Evolutionary conservation across 1,140 invertebrate genomes (phyloP).

Genomic region (Hermetia illucens): DNA sequence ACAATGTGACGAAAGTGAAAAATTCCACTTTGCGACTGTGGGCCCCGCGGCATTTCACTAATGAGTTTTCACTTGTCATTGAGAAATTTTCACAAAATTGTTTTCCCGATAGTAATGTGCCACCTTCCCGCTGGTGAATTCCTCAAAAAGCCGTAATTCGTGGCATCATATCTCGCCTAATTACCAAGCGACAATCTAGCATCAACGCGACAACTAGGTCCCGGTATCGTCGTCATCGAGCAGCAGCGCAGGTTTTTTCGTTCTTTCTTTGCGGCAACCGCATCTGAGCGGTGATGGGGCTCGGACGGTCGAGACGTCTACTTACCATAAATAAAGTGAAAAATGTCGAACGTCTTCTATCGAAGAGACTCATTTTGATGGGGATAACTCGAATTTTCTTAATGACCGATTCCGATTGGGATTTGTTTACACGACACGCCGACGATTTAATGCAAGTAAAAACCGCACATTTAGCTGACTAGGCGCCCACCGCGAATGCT

Average conservation of each 20-base stretch:
- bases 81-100: too few species aligned
- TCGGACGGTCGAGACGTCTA: not conserved
- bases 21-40: not conserved
- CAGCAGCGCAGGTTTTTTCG: not conserved
- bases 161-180: not conserved
- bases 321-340: slow-evolving; percentile 11
- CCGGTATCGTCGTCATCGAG: not conserved
- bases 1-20: slow-evolving; percentile 1
- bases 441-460: too few species aligned
- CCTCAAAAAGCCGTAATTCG: too few species aligned
- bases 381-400: too few species aligned
- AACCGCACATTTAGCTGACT: too few species aligned
- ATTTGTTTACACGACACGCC: too few species aligned
- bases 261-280: not conserved
- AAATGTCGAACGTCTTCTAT: slow-evolving; percentile 5
- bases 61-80: not conserved
- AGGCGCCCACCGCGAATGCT: too few species aligned
- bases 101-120: too few species aligned
- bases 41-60: too few species aligned
- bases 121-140: too few species aligned
- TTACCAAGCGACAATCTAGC: not conserved
- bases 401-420: too few species aligned
- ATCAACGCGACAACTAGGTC: not conserved
- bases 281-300: not conserved
- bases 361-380: slow-evolving; percentile 9